Base-by-base conservation (phyloP, 2,113 vertebrate genomes). In the Nothocercus nigrocapillus region DNA sequence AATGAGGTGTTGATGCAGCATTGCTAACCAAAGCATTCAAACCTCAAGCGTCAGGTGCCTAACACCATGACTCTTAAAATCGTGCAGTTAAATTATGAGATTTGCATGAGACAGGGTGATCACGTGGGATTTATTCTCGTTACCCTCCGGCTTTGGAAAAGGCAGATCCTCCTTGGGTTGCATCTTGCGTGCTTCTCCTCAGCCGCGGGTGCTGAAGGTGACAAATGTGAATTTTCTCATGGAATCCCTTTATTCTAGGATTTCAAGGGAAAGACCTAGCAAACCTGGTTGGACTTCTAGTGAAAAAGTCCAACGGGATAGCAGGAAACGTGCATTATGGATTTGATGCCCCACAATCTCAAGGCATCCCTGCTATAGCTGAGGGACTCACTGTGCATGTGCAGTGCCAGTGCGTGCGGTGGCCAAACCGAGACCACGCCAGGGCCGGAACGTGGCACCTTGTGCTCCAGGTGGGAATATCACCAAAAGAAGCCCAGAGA, bases 91-190 rank as follows among this genome's bases (percentile, higher is more conserved):
- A 70, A 49, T 27, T 9, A 15, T 25, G 66, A 45, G 44, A 69
- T 69, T 34, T 13, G 24, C 44, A 24, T 16, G n/a, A 24, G 45
- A 47, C 6, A 34, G 15, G 22, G 67, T 22, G 64, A 47, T 47
- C 16, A 27, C 0, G 1, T 30, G 14, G 51, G 68, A 25, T 18
- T 51, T 49, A 25, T 2, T 28, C 38, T 32, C 24, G 0, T 19
- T 73, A 44, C 54, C 16, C 69, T 38, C 18, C 7, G 5, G 10
- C 27, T 86, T 79, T 59, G 9, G 22, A n/a, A 89, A n/a, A 13
- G 7, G 1, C 42, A 7, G 2, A 2, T 8, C 85, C 27, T 77
- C 11, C 47, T 45, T 38, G 40, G 49, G 17, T 22, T 59, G 3
- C 0, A 0, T 67, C 79, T 47, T 7, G 28, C 30, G 19, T 49